Evolutionary conservation across 2,113 vertebrate species (phyloP).

Genomic region (Elgaria multicarinata): DNA sequence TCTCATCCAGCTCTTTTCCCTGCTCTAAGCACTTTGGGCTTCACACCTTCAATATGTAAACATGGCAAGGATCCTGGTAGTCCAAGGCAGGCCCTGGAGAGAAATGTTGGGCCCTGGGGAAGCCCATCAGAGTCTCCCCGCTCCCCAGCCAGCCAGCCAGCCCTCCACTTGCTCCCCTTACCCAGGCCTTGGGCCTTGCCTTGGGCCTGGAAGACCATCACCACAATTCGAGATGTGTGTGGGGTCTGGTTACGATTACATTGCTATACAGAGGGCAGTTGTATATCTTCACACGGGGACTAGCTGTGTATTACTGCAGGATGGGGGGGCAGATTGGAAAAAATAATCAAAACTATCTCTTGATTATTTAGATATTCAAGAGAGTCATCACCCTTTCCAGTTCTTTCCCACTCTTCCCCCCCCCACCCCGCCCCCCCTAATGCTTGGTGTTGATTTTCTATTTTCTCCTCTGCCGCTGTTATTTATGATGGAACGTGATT

Average conservation of each 20-base stretch:
- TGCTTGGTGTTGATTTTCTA: constrained; percentile 4
- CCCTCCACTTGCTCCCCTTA: background rate
- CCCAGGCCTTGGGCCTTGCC: background rate
- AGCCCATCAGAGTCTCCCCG: background rate
- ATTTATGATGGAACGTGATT: constrained; percentile 25
- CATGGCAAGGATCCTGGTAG: background rate
- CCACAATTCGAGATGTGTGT: background rate
- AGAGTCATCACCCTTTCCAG: background rate
- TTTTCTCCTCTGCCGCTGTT: constrained; percentile 28
- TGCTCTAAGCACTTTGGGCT: constrained; percentile 14
- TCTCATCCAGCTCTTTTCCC: background rate
- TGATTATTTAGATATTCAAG: background rate
- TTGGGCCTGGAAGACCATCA: background rate
- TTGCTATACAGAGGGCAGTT: background rate
- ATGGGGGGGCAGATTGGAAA: too few species aligned
- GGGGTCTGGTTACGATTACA: background rate
- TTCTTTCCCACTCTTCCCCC: background rate
- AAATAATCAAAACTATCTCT: background rate
- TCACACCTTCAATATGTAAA: constrained; percentile 17
- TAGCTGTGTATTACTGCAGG: too few species aligned
- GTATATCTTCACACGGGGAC: background rate
- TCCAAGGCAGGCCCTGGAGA: background rate
- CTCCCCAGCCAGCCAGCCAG: background rate
- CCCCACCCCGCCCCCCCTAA: background rate
- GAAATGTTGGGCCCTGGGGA: background rate